phyloP scores from a whole-genome alignment of 2,113 vertebrate genomes.

The Syngnathus typhle region DNA sequence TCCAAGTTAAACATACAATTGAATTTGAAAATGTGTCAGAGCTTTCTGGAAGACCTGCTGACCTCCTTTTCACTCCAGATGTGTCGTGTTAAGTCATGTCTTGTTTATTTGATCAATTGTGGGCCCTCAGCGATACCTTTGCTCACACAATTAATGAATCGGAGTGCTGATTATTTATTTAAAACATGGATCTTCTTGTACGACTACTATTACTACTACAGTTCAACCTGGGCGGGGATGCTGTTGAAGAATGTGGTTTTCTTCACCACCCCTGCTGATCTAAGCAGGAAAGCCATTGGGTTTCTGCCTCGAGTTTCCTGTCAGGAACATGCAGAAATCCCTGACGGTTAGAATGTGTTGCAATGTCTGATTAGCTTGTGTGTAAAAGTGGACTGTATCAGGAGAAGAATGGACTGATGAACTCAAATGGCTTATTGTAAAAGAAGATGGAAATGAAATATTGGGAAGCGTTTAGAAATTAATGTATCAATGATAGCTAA shows the following conservation, averaged over 20 bases:
- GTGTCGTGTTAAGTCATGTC: not conserved
- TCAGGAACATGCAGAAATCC: slow-evolving; percentile 53
- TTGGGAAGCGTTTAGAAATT: no score
- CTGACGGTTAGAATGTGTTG: slow-evolving; percentile 25
- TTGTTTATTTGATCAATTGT: not conserved
- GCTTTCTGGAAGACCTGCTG: not conserved
- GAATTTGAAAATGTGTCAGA: not conserved
- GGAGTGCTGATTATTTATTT: slow-evolving; percentile 28
- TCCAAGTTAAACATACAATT: not conserved
- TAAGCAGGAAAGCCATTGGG: slow-evolving; percentile 69
- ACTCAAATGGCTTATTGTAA: not conserved
- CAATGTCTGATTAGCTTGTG: not conserved
- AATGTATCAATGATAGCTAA: no score
- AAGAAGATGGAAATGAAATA: no score
- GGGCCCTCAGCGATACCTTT: not conserved
- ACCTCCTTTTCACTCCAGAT: slow-evolving; percentile 5
- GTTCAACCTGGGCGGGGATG: slow-evolving; percentile 43
- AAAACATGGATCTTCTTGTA: slow-evolving; percentile 32
- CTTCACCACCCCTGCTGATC: slow-evolving; percentile 63
- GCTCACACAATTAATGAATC: not conserved
- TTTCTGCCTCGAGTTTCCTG: slow-evolving; percentile 66
- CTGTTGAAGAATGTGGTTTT: slow-evolving; percentile 24
- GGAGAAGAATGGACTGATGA: no score
- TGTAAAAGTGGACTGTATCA: not conserved
- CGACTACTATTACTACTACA: slow-evolving; percentile 6